These are phyloP conservation scores for Xanthorhoe designata DNA, from an alignment of 2,888 invertebrate species.

Conservation along the genomic window DNA sequence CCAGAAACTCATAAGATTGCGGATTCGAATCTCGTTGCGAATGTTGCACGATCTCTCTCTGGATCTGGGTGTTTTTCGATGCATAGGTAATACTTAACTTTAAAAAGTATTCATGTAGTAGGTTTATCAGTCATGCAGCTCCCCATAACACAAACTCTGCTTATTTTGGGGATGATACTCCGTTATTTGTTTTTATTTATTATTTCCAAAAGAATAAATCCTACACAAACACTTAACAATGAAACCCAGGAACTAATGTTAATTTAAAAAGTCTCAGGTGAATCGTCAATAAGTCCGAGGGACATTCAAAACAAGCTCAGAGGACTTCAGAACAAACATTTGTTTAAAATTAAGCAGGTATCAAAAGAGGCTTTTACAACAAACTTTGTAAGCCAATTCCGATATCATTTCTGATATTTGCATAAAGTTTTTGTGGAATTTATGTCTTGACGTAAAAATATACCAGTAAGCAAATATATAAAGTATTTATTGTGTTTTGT, in stretches of 20 bases:
- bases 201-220: neutral
- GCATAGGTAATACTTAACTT: too few species aligned
- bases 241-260: neutral
- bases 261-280: slow-evolving; percentile 22
- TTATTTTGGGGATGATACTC: too few species aligned
- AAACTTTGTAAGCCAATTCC: slow-evolving; percentile 44
- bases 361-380: slow-evolving; percentile 38
- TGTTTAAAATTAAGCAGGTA: slow-evolving; percentile 46
- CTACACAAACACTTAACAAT: neutral
- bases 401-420: slow-evolving; percentile 47
- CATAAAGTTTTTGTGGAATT: slow-evolving; percentile 38
- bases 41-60: too few species aligned
- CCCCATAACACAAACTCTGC: too few species aligned
- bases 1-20: too few species aligned
- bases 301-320: slow-evolving; percentile 45
- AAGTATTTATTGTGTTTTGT: too few species aligned
- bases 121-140: too few species aligned
- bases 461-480: neutral
- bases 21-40: too few species aligned
- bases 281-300: slow-evolving; percentile 23
- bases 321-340: slow-evolving; percentile 47
- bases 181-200: neutral
- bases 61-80: too few species aligned
- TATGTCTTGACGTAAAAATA: slow-evolving; percentile 4
- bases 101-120: too few species aligned